These are phyloP conservation scores for Temnothorax curvispinosus DNA, from an alignment of 1,140 invertebrate species.

Conservation along the genomic window DNA sequence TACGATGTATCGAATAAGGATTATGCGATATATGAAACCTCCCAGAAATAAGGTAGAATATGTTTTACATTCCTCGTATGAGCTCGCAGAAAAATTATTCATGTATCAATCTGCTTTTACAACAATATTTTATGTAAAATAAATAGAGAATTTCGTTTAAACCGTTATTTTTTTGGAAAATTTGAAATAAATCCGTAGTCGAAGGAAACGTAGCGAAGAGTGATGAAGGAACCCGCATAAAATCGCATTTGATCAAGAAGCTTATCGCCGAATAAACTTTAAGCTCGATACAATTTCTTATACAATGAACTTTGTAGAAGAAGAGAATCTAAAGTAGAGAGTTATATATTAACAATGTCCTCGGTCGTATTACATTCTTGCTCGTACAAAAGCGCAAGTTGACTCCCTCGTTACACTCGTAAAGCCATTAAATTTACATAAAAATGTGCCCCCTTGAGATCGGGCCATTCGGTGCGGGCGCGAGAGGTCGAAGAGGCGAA, in stretches of 20 bases:
- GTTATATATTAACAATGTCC: conserved; percentile 50
- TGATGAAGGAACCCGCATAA: neutral
- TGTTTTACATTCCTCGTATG: neutral
- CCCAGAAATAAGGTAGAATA: neutral
- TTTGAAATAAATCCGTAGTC: neutral
- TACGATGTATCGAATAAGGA: conserved; percentile 14
- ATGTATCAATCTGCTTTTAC: neutral
- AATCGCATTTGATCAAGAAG: conserved; percentile 13
- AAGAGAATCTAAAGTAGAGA: conserved; percentile 32
- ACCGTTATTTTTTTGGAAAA: neutral
- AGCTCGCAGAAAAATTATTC: neutral
- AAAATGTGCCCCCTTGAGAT: conserved; percentile 56
- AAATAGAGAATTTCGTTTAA: neutral
- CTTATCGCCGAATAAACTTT: conserved; percentile 30
- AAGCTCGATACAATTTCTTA: conserved; percentile 14
- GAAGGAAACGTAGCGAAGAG: neutral
- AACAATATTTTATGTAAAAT: neutral
- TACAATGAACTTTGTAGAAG: conserved; percentile 33
- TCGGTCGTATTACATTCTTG: conserved; percentile 47
- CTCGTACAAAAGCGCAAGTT: conserved; percentile 50
- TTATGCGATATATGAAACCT: conserved; percentile 18
- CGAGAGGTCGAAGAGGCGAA: conserved; percentile 46
- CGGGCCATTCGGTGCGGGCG: conserved; percentile 38
- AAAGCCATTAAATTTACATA: conserved; percentile 61
- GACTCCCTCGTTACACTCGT: conserved; percentile 56